phyloP scores from a whole-genome alignment of 2,113 vertebrate species.

The Brachypteracias leptosomus region DNA sequence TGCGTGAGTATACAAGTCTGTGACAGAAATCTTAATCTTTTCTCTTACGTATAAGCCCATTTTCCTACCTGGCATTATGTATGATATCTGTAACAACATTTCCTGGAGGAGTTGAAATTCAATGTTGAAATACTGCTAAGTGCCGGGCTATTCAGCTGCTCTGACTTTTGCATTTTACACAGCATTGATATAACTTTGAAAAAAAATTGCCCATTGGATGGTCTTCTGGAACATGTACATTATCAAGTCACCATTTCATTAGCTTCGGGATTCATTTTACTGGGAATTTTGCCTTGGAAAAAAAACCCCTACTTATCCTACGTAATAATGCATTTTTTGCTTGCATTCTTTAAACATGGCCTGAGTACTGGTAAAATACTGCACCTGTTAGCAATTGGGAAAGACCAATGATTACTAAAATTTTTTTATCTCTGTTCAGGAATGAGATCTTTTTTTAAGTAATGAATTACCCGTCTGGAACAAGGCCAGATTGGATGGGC shows the following conservation, averaged over 20 bases:
- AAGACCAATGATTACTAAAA: not conserved
- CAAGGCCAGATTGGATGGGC: not conserved
- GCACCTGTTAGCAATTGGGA: not conserved
- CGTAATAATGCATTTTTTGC: constrained; percentile 1
- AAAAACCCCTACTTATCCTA: not conserved
- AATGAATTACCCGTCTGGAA: not conserved
- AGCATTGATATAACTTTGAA: not conserved
- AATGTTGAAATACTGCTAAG: not conserved
- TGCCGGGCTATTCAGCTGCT: not conserved
- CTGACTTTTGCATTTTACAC: not conserved
- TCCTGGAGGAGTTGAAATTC: not conserved
- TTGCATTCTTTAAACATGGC: constrained; percentile 35
- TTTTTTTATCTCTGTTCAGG: not conserved
- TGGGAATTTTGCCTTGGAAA: constrained; percentile 30
- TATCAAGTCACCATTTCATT: constrained; percentile 66
- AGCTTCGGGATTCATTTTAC: not conserved
- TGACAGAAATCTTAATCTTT: not conserved
- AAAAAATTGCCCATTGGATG: not conserved
- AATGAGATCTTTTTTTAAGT: not conserved
- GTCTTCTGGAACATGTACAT: not conserved
- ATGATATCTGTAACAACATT: not conserved
- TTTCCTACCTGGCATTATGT: not conserved
- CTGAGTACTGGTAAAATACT: constrained; percentile 1
- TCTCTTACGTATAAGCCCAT: not conserved
- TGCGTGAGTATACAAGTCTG: not conserved